phyloP scores from a whole-genome alignment of 2,797 vertebrate genomes.

The Sparidentex hasta region DNA sequence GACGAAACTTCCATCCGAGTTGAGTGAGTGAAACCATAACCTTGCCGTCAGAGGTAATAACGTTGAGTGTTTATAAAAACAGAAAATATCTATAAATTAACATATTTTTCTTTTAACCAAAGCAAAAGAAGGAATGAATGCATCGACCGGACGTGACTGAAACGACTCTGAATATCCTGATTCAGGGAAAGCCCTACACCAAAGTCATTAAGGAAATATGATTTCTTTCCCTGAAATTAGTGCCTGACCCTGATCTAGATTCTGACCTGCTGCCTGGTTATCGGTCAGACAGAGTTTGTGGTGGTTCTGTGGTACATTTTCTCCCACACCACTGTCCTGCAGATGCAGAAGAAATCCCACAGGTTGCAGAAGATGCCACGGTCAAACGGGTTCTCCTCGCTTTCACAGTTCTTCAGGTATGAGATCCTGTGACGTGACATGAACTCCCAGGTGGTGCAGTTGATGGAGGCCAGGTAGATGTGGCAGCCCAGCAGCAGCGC shows the following conservation, averaged over 20 bases:
- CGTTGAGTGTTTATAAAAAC: neutral
- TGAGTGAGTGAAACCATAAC: too few species aligned
- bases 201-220: neutral
- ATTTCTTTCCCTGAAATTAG: neutral
- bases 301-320: slow-evolving; percentile 82
- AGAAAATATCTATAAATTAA: neutral
- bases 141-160: too few species aligned
- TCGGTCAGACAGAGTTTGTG: slow-evolving; percentile 43
- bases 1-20: too few species aligned
- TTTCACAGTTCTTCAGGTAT: slow-evolving; percentile 89
- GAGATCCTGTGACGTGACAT: slow-evolving; percentile 92
- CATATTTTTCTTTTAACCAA: neutral
- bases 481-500: slow-evolving; percentile 90
- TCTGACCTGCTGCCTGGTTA: too few species aligned
- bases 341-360: slow-evolving; percentile 93
- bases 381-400: slow-evolving; percentile 93
- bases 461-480: slow-evolving; percentile 92
- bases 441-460: slow-evolving; percentile 97
- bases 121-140: too few species aligned
- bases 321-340: slow-evolving; percentile 90
- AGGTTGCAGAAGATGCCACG: slow-evolving; percentile 90
- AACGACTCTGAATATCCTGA: neutral
- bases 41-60: too few species aligned
- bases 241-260: neutral
- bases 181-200: neutral